Percentiles rank a stretch among this genome's conserved stretches.
Conservation (phyloP, 2,113 vertebrate species). For the Pelecanoides urinatrix region DNA sequence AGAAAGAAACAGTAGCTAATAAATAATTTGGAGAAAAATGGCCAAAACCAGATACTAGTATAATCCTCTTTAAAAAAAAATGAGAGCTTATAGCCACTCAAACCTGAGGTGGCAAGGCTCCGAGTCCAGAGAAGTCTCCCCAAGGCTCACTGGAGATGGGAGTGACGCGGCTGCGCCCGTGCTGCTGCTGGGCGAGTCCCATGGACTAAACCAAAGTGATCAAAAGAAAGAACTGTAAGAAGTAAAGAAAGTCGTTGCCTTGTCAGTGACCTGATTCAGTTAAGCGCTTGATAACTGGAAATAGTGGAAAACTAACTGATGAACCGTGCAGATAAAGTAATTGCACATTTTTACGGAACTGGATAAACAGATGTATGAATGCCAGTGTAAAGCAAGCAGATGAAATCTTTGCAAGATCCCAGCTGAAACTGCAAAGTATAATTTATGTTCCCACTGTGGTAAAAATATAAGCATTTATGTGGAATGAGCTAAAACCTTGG, state of each 20-base stretch:
- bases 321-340: neutral
- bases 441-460: neutral
- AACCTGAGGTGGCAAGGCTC: neutral
- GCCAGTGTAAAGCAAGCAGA: neutral
- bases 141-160: neutral
- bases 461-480: neutral
- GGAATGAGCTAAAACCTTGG: neutral
- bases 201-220: neutral
- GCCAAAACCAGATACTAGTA: neutral
- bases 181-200: neutral
- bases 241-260: neutral
- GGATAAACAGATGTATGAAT: neutral
- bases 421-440: neutral
- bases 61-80: neutral
- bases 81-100: neutral
- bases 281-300: neutral
- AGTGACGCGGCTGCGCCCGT: fast-evolving
- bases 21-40: neutral
- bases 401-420: neutral
- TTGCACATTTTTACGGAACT: neutral
- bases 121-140: neutral
- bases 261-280: neutral
- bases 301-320: neutral
- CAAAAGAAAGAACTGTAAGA: neutral
- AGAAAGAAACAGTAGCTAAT: neutral